Percentiles rank a stretch among this genome's conserved stretches.
Conservation (phyloP, 2,113 vertebrate species). For the Colistium nudipinnis region DNA sequence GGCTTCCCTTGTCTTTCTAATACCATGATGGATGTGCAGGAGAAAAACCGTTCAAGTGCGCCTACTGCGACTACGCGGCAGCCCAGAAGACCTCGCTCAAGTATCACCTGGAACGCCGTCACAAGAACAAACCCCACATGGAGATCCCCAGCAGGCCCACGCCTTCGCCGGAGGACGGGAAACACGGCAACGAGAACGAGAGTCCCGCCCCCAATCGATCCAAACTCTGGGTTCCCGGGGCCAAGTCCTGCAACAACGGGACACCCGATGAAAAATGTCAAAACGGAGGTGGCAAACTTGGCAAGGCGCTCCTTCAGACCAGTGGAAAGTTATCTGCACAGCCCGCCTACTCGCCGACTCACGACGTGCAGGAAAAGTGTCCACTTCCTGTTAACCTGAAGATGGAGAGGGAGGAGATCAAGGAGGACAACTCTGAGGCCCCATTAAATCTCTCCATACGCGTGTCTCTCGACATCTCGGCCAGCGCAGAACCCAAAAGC, state of each 20-base stretch:
- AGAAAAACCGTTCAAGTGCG: conserved; percentile 97
- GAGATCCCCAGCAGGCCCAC: conserved; percentile 68
- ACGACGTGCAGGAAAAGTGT: conserved; percentile 26
- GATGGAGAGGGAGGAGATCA: conserved; percentile 53
- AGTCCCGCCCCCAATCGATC: conserved; percentile 71
- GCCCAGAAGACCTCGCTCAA: conserved; percentile 97
- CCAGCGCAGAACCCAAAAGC: conserved; percentile 72
- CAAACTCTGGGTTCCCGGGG: conserved; percentile 73
- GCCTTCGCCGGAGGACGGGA: conserved; percentile 30
- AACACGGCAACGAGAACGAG: conserved; percentile 39
- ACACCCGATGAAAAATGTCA: conserved; percentile 43
- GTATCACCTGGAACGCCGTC: conserved; percentile 94
- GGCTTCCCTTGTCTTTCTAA: background rate
- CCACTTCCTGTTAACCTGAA: conserved; percentile 64
- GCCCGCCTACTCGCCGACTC: conserved; percentile 33
- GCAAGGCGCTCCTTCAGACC: conserved; percentile 35
- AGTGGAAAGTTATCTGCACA: conserved; percentile 37
- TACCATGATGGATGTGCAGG: conserved; percentile 76
- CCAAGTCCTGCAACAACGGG: background rate
- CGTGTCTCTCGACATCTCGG: conserved; percentile 70
- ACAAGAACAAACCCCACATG: conserved; percentile 87
- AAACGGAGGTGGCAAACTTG: background rate
- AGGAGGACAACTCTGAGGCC: conserved; percentile 69
- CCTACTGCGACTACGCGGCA: conserved; percentile 94
- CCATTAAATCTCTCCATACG: conserved; percentile 89